Percentiles rank a stretch among this genome's conserved stretches.
phyloP scores from a whole-genome alignment of 2,888 invertebrate genomes.

The Cybosia mesomella region DNA sequence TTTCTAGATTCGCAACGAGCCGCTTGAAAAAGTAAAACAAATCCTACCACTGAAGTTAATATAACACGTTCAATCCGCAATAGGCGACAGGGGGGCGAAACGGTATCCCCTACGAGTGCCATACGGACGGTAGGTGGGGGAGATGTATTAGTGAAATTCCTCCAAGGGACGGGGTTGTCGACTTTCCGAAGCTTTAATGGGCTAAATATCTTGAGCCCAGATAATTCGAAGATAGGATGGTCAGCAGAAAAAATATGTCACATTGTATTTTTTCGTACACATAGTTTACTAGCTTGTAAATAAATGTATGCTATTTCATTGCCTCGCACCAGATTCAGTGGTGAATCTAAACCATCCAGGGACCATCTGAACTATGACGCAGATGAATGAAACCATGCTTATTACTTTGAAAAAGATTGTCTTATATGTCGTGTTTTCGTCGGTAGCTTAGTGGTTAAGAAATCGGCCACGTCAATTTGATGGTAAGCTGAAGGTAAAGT shows the following conservation, averaged over 20 bases:
- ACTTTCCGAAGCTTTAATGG: slow-evolving; percentile 83
- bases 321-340: too few relatives aligned
- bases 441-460: too few relatives aligned
- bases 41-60: slow-evolving; percentile 56
- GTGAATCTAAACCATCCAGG: too few relatives aligned
- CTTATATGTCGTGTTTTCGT: too few relatives aligned
- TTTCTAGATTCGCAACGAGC: neutral
- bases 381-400: too few relatives aligned
- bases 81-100: slow-evolving; percentile 33
- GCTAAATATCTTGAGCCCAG: slow-evolving; percentile 83
- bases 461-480: too few relatives aligned
- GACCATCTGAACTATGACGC: too few relatives aligned
- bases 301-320: too few relatives aligned
- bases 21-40: slow-evolving; percentile 24
- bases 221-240: slow-evolving; percentile 71
- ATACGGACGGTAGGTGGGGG: slow-evolving; percentile 41
- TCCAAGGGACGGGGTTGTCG: slow-evolving; percentile 54
- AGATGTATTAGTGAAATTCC: slow-evolving; percentile 78
- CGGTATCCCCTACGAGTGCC: slow-evolving; percentile 49
- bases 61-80: slow-evolving; percentile 61
- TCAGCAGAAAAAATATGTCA: slow-evolving; percentile 45
- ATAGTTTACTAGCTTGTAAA: too few relatives aligned
- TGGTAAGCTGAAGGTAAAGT: too few relatives aligned
- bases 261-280: slow-evolving; percentile 3
- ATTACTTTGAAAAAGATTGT: too few relatives aligned